These are phyloP conservation scores for Sebastiscus tertius DNA, from an alignment of 2,797 vertebrate genomes.

Conservation along the genomic window DNA sequence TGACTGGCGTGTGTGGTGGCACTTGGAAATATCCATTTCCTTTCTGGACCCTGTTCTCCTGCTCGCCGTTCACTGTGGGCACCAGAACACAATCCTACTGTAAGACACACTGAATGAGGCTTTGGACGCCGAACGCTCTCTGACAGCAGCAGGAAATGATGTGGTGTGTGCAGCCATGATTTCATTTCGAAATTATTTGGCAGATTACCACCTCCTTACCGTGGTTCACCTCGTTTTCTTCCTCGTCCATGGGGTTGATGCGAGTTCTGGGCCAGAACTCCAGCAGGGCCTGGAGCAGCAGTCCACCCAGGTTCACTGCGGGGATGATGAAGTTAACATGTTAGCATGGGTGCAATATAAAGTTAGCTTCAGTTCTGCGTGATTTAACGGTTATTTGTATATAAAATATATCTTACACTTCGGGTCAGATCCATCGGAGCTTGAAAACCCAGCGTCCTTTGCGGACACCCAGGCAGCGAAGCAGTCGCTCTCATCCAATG, in stretches of 20 bases:
- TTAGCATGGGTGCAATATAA: background rate
- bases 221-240: constrained; percentile 96
- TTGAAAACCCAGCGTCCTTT: constrained; percentile 97
- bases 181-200: background rate
- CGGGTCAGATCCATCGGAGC: constrained; percentile 96
- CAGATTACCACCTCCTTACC: constrained; percentile 77
- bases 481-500: constrained; percentile 97
- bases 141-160: background rate
- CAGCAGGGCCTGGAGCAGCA: constrained; percentile 94
- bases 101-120: background rate
- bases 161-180: background rate
- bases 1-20: constrained; percentile 97
- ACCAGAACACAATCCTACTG: constrained; percentile 1
- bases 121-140: background rate
- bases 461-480: constrained; percentile 99
- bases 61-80: constrained; percentile 92
- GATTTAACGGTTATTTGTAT: background rate
- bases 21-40: constrained; percentile 99
- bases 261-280: constrained; percentile 99
- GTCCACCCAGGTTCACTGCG: constrained; percentile 95
- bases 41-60: constrained; percentile 95
- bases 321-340: background rate
- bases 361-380: background rate
- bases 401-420: constrained; percentile 85
- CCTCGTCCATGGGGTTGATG: constrained; percentile 96